Evolutionary conservation across 2,113 vertebrate genomes (phyloP).

Genomic region (Nesogale talazaci): DNA sequence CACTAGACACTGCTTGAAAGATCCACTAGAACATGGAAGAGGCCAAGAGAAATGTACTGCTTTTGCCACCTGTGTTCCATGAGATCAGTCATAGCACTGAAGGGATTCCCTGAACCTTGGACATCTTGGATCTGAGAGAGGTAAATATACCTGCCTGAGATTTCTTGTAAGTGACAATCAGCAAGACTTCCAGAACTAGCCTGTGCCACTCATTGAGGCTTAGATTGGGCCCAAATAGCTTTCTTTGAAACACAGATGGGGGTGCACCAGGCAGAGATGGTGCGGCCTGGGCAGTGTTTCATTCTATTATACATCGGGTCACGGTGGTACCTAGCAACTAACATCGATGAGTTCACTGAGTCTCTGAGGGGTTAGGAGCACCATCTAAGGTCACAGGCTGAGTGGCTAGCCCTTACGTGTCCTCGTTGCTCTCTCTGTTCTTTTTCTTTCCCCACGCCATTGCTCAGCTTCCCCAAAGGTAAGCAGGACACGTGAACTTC

Average conservation of each 20-base stretch:
- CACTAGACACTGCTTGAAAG: not conserved
- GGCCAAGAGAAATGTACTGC: not conserved
- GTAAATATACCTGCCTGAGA: not conserved
- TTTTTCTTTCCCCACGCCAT: not conserved
- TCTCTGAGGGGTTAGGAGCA: not conserved
- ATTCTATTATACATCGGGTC: too few species aligned
- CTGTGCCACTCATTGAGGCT: not conserved
- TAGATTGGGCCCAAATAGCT: not conserved
- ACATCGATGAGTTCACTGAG: not conserved
- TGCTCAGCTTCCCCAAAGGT: not conserved
- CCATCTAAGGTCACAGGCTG: not conserved
- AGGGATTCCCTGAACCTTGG: not conserved
- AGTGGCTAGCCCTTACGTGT: not conserved
- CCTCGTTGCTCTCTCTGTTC: not conserved
- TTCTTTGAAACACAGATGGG: not conserved
- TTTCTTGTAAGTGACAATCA: not conserved
- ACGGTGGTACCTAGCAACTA: too few species aligned
- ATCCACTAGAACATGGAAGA: not conserved
- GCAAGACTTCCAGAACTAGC: not conserved
- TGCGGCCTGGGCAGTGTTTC: too few species aligned
- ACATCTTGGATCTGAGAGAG: not conserved
- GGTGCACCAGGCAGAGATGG: not conserved
- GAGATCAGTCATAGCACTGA: slow-evolving; percentile 6
- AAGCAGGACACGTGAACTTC: not conserved
- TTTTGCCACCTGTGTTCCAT: not conserved